phyloP scores from a whole-genome alignment of 2,888 invertebrate genomes.

The Drosophila putrida region DNA sequence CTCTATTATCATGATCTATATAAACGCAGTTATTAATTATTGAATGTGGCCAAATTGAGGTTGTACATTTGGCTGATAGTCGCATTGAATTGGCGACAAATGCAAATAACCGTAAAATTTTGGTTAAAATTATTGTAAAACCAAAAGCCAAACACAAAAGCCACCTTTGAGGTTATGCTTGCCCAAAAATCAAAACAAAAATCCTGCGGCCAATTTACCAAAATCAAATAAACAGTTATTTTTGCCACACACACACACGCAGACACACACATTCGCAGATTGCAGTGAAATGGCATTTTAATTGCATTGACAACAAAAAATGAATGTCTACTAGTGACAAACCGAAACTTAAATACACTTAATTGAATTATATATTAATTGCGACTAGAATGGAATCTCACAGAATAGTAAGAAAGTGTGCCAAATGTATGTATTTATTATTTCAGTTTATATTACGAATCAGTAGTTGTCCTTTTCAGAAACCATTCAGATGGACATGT shows the following conservation, averaged over 20 bases:
- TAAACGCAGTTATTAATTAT: slow-evolving; percentile 36
- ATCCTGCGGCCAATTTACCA: slow-evolving; percentile 53
- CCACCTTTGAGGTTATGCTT: slow-evolving; percentile 74
- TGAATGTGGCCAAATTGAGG: slow-evolving; percentile 64
- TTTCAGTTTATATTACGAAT: background rate
- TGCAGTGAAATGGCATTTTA: slow-evolving; percentile 68
- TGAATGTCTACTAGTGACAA: background rate
- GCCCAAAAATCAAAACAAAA: slow-evolving; percentile 54
- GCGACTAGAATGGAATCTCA: background rate
- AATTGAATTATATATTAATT: background rate
- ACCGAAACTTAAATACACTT: slow-evolving; percentile 31
- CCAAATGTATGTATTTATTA: background rate
- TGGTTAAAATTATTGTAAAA: slow-evolving; percentile 61
- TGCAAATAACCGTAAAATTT: slow-evolving; percentile 54
- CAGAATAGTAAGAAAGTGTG: background rate
- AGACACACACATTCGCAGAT: slow-evolving; percentile 12
- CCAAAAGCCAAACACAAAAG: slow-evolving; percentile 76
- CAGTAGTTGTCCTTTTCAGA: too few relatives aligned
- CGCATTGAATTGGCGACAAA: slow-evolving; percentile 51
- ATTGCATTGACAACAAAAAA: slow-evolving; percentile 60
- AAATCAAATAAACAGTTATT: slow-evolving; percentile 65
- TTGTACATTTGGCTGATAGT: slow-evolving; percentile 22
- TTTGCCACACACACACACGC: slow-evolving; percentile 25
- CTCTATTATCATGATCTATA: slow-evolving; percentile 11
- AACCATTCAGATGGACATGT: too few relatives aligned